phyloP scores from a whole-genome alignment of 2,113 vertebrate species.

The Bos javanicus region DNA sequence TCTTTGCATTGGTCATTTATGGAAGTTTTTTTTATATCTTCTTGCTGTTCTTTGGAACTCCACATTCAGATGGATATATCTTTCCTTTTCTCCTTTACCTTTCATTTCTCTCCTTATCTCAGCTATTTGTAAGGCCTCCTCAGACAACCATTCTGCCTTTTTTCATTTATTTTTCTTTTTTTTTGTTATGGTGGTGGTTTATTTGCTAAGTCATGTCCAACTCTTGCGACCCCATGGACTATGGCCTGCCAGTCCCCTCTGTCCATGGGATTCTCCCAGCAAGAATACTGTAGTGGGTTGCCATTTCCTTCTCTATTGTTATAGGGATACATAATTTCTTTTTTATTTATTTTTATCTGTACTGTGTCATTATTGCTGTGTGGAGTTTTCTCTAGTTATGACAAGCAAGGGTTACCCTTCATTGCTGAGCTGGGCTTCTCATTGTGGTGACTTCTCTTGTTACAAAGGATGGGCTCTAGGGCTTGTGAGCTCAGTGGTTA shows the following conservation, averaged over 20 bases:
- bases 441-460: neutral
- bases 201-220: neutral
- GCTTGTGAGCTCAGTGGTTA: neutral
- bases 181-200: neutral
- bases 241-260: neutral
- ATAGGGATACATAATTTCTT: neutral
- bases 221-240: neutral
- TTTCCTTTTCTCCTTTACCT: neutral
- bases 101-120: neutral
- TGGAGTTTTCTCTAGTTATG: neutral
- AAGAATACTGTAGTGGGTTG: neutral
- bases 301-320: no score
- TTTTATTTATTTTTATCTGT: neutral
- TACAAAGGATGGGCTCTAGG: neutral
- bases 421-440: neutral
- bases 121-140: neutral
- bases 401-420: neutral
- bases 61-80: neutral
- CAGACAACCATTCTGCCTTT: neutral
- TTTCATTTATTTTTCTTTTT: neutral
- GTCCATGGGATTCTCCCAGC: neutral
- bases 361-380: neutral
- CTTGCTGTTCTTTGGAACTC: neutral
- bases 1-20: neutral
- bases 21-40: neutral